These are phyloP conservation scores for Choristoneura fumiferana DNA, from an alignment of 1,140 invertebrate genomes.

Conservation along the genomic window DNA sequence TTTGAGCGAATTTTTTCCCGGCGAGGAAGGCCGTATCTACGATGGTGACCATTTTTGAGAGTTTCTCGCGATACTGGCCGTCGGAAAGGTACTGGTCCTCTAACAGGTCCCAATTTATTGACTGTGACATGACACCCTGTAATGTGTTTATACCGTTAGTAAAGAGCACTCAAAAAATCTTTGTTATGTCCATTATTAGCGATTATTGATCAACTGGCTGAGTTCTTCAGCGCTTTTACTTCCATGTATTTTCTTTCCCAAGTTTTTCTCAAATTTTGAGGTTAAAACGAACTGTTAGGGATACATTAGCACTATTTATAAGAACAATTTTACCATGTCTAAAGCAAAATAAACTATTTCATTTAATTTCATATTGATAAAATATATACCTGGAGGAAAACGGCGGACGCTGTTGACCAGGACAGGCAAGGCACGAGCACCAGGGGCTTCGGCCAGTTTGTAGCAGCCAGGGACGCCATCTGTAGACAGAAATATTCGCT, in stretches of 20 bases:
- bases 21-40: slow-evolving; percentile 87
- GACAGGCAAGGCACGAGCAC: slow-evolving; percentile 96
- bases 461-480: slow-evolving; percentile 98
- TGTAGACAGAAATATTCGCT: slow-evolving; percentile 66
- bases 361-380: no score
- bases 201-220: no score
- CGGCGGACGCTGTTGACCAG: slow-evolving; percentile 97
- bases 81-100: slow-evolving; percentile 94
- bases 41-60: slow-evolving; percentile 89
- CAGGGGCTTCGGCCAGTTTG: slow-evolving; percentile 96
- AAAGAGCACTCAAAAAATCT: slow-evolving; percentile 18
- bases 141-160: slow-evolving; percentile 11
- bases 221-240: no score
- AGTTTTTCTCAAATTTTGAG: no score
- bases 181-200: no score
- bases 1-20: slow-evolving; percentile 87
- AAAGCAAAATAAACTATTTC: no score
- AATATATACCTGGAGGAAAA: slow-evolving; percentile 97
- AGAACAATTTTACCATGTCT: no score
- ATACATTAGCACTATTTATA: no score
- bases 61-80: slow-evolving; percentile 87
- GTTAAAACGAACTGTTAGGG: no score
- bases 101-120: slow-evolving; percentile 95
- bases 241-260: no score
- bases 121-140: slow-evolving; percentile 95